Conservation (phyloP, 2,888 invertebrate genomes). For the Acleris holmiana region DNA sequence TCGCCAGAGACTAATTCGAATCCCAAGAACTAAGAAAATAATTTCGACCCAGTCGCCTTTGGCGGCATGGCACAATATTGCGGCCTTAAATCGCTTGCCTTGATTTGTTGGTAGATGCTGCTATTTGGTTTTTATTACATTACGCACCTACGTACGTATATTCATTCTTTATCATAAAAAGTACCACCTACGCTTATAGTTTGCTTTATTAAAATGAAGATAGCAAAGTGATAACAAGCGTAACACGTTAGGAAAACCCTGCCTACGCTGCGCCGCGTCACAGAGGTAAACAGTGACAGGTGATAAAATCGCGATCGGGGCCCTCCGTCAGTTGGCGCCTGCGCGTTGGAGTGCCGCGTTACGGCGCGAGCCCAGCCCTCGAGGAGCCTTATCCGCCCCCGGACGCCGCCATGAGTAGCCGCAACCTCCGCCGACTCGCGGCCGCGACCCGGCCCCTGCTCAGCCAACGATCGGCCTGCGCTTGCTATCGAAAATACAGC, state of each 20-base stretch:
- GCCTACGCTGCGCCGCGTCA: constrained; percentile 18
- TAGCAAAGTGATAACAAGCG: constrained; percentile 30
- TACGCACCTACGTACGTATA: not conserved
- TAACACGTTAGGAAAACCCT: constrained; percentile 24
- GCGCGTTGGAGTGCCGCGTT: constrained; percentile 61
- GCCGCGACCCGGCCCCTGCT: constrained; percentile 51
- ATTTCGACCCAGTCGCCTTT: too few relatives aligned
- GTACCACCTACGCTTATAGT: not conserved
- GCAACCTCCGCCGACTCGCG: constrained; percentile 69
- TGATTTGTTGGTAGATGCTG: too few relatives aligned
- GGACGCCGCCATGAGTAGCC: constrained; percentile 63
- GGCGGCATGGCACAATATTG: too few relatives aligned
- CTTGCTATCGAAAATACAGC: constrained; percentile 67
- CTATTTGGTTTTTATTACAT: too few relatives aligned
- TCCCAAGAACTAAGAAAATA: too few relatives aligned
- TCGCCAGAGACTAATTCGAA: too few relatives aligned
- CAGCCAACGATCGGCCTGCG: constrained; percentile 53
- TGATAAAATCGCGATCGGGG: constrained; percentile 49
- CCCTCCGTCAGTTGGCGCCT: constrained; percentile 67
- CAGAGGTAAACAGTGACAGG: constrained; percentile 53
- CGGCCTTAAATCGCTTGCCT: too few relatives aligned
- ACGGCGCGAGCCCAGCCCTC: constrained; percentile 57
- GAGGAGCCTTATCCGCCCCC: constrained; percentile 41
- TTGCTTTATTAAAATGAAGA: constrained; percentile 14
- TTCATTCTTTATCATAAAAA: not conserved